Percentiles rank a stretch among this genome's conserved stretches.
Conservation (phyloP, 2,797 vertebrate genomes). For the Denticeps clupeoides region DNA sequence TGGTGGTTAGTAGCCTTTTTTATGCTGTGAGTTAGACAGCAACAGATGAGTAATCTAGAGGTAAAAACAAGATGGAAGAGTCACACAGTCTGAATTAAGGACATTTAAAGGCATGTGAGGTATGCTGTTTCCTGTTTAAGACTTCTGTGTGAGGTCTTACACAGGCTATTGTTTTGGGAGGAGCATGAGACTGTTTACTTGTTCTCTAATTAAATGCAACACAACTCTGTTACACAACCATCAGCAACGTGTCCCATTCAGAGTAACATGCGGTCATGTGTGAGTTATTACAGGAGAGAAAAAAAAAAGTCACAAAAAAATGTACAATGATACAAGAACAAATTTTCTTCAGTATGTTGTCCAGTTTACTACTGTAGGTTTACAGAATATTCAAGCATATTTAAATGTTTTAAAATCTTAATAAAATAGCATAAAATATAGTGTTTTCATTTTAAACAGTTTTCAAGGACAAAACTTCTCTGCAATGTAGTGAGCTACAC, state of each 20-base stretch:
- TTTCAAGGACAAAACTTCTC: too few relatives aligned
- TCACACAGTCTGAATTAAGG: constrained; percentile 13
- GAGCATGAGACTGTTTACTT: constrained; percentile 1
- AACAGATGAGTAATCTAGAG: background rate
- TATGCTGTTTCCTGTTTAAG: constrained; percentile 10
- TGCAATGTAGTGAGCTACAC: too few relatives aligned
- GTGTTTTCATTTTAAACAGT: too few relatives aligned
- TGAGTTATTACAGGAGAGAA: too few relatives aligned
- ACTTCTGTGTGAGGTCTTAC: background rate
- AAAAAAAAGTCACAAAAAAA: too few relatives aligned
- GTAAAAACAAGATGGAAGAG: constrained; percentile 7
- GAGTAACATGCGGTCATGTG: background rate
- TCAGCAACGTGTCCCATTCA: background rate
- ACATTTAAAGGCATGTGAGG: background rate
- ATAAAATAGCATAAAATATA: too few relatives aligned
- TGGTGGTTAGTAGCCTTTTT: background rate
- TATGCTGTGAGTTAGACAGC: background rate
- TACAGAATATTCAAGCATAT: too few relatives aligned
- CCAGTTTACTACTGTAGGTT: too few relatives aligned
- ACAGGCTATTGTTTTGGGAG: background rate
- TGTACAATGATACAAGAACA: too few relatives aligned
- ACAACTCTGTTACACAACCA: background rate
- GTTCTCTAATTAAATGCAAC: background rate
- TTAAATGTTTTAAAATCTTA: too few relatives aligned
- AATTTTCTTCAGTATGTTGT: too few relatives aligned